phyloP scores from a whole-genome alignment of 2,113 vertebrate genomes.

The Mobula birostris region DNA sequence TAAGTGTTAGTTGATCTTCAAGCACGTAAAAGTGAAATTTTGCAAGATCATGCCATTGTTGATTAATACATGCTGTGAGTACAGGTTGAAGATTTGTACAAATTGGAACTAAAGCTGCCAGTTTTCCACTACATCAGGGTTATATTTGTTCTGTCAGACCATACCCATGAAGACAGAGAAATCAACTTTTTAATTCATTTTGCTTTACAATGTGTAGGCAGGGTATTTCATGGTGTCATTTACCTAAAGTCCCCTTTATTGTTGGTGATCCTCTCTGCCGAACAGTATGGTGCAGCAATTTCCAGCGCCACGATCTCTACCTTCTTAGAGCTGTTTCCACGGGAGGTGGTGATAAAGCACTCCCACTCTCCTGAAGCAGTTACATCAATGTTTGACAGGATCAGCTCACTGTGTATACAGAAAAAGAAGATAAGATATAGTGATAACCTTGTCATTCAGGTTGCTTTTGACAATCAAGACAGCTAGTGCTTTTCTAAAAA shows the following conservation, averaged over 20 bases:
- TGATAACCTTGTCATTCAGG: constrained; percentile 19
- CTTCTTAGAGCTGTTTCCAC: constrained; percentile 69
- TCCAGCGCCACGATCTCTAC: constrained; percentile 83
- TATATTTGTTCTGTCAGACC: not conserved
- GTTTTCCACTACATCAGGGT: not conserved
- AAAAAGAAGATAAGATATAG: constrained; percentile 33
- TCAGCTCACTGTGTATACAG: constrained; percentile 64
- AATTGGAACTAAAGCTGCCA: not conserved
- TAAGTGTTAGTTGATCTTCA: not conserved
- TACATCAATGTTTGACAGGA: constrained; percentile 74
- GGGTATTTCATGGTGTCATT: constrained; percentile 39
- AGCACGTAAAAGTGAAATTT: not conserved
- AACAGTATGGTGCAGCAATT: constrained; percentile 72
- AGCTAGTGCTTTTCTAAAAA: not conserved
- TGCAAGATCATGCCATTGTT: not conserved
- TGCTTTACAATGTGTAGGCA: constrained; percentile 40
- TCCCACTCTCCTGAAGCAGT: constrained; percentile 72
- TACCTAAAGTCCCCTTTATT: constrained; percentile 90
- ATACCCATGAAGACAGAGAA: not conserved
- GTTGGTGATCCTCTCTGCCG: constrained; percentile 72
- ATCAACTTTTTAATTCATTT: constrained; percentile 42
- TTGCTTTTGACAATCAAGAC: not conserved
- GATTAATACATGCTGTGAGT: not conserved
- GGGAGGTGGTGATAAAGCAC: constrained; percentile 76
- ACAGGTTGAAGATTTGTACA: not conserved